Evolutionary conservation across 1,140 invertebrate genomes (phyloP).

Genomic region (Megathymus violae): DNA sequence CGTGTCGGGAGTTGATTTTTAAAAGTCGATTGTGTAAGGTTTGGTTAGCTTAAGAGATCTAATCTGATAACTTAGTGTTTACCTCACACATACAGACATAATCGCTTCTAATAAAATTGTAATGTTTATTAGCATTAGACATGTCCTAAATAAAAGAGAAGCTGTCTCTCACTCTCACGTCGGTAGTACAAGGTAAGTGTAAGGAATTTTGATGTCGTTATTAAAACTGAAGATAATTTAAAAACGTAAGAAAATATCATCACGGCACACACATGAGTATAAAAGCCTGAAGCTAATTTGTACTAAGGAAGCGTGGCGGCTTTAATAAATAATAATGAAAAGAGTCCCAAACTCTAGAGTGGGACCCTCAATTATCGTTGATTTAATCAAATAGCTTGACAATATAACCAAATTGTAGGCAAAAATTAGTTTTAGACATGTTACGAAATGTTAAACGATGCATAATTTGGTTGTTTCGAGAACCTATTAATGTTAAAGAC

Average conservation of each 20-base stretch:
- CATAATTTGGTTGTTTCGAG: background rate
- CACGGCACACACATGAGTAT: no score
- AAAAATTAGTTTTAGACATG: background rate
- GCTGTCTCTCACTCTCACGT: background rate
- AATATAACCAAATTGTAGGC: background rate
- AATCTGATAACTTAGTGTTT: conserved; percentile 16
- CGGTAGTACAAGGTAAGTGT: background rate
- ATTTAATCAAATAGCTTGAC: background rate
- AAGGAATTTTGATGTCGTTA: no score
- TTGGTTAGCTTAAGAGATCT: conserved; percentile 3
- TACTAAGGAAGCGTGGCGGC: no score
- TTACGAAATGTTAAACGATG: conserved; percentile 1
- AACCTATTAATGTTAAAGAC: conserved; percentile 1
- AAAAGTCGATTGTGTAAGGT: conserved; percentile 26
- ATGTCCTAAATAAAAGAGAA: background rate
- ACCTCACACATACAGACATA: conserved; percentile 7
- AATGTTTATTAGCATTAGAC: background rate
- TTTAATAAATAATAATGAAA: no score
- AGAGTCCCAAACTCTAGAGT: no score
- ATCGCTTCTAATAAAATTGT: background rate
- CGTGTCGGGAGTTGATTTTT: conserved; percentile 30
- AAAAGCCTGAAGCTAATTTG: no score
- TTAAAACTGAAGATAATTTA: no score
- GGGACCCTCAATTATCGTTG: no score
- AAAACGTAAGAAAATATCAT: no score